Conservation (phyloP, 2,113 vertebrate species). For the Orycteropus afer region DNA sequence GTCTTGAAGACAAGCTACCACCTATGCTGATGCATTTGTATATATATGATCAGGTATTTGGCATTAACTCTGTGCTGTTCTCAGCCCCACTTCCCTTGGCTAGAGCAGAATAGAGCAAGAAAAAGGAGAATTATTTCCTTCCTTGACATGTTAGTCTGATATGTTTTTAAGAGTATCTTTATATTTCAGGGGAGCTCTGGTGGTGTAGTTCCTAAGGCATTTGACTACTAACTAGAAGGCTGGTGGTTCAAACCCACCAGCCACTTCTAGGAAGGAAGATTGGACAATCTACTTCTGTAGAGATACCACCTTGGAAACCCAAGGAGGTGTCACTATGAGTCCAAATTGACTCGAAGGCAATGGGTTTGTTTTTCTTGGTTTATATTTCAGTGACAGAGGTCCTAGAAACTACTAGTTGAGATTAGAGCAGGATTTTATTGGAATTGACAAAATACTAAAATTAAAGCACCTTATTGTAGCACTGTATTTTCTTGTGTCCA, state of each 20-base stretch:
- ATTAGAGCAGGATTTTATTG: conserved; percentile 60
- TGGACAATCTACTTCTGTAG: no score
- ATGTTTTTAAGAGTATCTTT: conserved; percentile 41
- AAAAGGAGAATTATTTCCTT: not conserved
- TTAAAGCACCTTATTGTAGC: conserved; percentile 49
- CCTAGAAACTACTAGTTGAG: conserved; percentile 56
- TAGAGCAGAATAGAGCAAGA: not conserved
- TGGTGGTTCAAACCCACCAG: no score
- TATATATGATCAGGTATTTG: not conserved
- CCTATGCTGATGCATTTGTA: not conserved
- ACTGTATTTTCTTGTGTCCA: not conserved
- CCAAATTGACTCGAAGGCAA: no score
- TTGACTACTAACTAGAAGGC: no score
- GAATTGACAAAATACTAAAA: conserved; percentile 64
- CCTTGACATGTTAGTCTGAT: not conserved
- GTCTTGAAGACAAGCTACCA: not conserved
- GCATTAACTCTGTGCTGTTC: not conserved
- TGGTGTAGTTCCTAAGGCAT: no score
- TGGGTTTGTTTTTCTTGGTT: no score
- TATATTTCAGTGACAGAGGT: conserved; percentile 14
- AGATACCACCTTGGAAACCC: no score
- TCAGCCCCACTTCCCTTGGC: not conserved
- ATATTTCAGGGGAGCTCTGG: no score
- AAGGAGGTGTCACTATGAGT: no score
- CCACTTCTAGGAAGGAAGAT: no score